A percentile compares a stretch with the other conserved stretches of the same genome.
phyloP scores from a whole-genome alignment of 2,888 invertebrate species.

The Cenopis cana region DNA sequence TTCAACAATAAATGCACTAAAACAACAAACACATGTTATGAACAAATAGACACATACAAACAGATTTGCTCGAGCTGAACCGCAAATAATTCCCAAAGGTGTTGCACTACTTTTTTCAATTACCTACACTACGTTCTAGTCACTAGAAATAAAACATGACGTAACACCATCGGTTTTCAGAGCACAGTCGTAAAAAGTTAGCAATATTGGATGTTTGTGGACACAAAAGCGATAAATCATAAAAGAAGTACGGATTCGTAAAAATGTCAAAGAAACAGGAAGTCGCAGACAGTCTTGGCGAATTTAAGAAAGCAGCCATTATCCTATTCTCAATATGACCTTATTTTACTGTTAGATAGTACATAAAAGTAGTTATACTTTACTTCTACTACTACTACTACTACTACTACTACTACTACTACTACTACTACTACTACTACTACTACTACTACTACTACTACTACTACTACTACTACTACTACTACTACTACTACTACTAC shows the following conservation, averaged over 20 bases:
- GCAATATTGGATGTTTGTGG: conserved; percentile 40
- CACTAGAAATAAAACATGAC: conserved; percentile 24
- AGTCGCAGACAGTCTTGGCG: too few relatives aligned
- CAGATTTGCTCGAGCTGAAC: background rate
- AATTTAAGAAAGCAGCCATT: too few relatives aligned
- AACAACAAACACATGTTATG: background rate
- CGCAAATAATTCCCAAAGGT: background rate
- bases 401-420: too few relatives aligned
- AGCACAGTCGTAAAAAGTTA: conserved; percentile 29
- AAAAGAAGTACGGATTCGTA: conserved; percentile 9
- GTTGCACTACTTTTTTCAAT: conserved; percentile 1
- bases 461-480: too few relatives aligned
- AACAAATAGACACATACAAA: background rate
- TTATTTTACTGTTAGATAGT: too few relatives aligned
- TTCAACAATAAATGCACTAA: too few relatives aligned
- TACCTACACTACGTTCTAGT: conserved; percentile 15
- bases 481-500: too few relatives aligned
- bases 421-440: too few relatives aligned
- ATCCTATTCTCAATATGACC: too few relatives aligned
- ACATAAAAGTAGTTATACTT: too few relatives aligned
- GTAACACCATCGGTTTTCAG: conserved; percentile 22
- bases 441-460: too few relatives aligned
- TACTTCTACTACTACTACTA: too few relatives aligned
- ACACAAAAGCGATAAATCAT: conserved; percentile 33
- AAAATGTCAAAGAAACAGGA: background rate